Base-by-base conservation (phyloP, 2,797 vertebrate genomes). In the Aratinga solstitialis region DNA sequence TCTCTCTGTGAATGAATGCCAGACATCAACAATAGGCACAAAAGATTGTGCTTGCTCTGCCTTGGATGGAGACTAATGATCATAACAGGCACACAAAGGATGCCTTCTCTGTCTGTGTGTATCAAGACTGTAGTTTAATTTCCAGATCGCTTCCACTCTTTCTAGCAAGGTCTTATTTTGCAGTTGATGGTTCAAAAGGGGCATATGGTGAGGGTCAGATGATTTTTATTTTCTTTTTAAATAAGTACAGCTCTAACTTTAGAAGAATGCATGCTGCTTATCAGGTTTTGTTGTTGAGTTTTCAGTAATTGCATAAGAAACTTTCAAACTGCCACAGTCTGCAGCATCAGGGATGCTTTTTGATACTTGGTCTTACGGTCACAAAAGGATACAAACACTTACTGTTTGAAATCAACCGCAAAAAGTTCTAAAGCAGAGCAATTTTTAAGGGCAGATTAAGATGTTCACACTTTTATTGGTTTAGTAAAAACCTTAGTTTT, bases 401-500 rank as follows among this genome's bases (percentile, higher is more conserved):
- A 78, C 58, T 80, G 17, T 82, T 92, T 65, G 72, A 94, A 94
- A 68, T 34, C 73, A 93, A 68, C 40, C 53, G 53, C n/a, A 78
- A 23, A 81, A 91, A 79, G 11, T 73, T 93, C 23, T 59, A 38
- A 87, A 89, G 56, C 34, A 47, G 30, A 86, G 45, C 38, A 40
- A 45, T 77, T 14, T 92, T 85, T 84, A 85, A 86, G 59, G 68
- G 59, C 36, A 63, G 68, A 90, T 95, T 92, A 89, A 94, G 58
- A 77, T 73, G 68, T 89, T 91, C 76, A 75, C 18, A 32, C 47
- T 84, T 88, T 65, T 77, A 78, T 48, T 69, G 74, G 67, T 84
- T 95, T 94, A 84, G 84, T 92, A 85, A 81, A 94, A 96, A 9
- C 42, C 30, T 82, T 73, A 30, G 32, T 76, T 95, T 94, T 94